Evolutionary conservation across 2,113 vertebrate species (phyloP).

Genomic region (Oreochromis niloticus): DNA sequence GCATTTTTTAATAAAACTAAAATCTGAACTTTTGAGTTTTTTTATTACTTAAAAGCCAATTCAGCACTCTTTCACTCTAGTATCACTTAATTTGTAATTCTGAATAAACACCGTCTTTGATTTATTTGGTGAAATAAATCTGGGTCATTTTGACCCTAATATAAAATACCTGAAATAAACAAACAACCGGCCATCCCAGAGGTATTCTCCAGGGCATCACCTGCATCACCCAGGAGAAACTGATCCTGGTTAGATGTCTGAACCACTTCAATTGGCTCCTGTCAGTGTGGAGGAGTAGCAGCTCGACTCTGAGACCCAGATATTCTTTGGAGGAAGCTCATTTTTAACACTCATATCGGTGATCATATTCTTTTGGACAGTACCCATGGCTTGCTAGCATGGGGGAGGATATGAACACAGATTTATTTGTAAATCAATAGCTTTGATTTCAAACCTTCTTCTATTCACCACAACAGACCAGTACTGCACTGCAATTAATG

Average conservation of each 20-base stretch:
- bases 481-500: not conserved
- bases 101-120: not conserved
- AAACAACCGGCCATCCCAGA: not conserved
- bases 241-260: not conserved
- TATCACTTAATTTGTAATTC: not conserved
- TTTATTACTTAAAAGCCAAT: not conserved
- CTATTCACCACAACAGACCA: not conserved
- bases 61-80: not conserved
- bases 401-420: not conserved
- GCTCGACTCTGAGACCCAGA: not conserved
- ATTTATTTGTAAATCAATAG: not conserved
- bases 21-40: not conserved
- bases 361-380: not conserved
- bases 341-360: rapidly evolving
- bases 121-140: not conserved
- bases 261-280: not conserved
- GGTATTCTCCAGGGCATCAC: not conserved
- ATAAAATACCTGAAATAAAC: not conserved
- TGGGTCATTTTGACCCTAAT: not conserved
- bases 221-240: not conserved
- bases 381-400: not conserved
- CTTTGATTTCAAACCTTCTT: not conserved
- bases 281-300: not conserved
- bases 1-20: not conserved
- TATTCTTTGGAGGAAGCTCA: not conserved